Evolutionary conservation across 2,797 vertebrate species (phyloP).

Genomic region (Chromobotia macracanthus): DNA sequence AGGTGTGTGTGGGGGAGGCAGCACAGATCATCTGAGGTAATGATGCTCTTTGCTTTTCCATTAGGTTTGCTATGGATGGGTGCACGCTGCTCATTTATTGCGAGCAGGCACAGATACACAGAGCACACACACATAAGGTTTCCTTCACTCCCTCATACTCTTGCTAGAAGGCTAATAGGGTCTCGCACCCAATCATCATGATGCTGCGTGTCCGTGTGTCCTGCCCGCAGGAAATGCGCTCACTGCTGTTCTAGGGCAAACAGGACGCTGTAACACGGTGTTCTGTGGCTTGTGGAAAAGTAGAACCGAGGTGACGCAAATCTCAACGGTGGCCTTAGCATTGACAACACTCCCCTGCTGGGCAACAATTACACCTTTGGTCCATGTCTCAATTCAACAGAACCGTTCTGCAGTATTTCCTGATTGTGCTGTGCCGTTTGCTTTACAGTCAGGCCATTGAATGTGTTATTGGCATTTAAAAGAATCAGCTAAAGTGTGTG

Average conservation of each 20-base stretch:
- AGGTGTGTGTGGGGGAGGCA: slow-evolving; percentile 42
- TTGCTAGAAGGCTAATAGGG: slow-evolving; percentile 58
- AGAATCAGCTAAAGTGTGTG: neutral
- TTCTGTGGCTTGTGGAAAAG: slow-evolving; percentile 38
- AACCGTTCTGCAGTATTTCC: slow-evolving; percentile 22
- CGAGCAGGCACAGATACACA: slow-evolving; percentile 47
- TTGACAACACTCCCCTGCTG: slow-evolving; percentile 10
- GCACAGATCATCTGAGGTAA: slow-evolving; percentile 70
- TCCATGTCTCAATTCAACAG: slow-evolving; percentile 15
- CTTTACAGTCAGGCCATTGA: slow-evolving; percentile 16
- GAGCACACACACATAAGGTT: slow-evolving; percentile 47
- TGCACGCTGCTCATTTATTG: slow-evolving; percentile 66
- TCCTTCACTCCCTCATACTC: slow-evolving; percentile 28
- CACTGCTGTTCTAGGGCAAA: slow-evolving; percentile 50
- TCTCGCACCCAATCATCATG: slow-evolving; percentile 65
- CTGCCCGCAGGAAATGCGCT: slow-evolving; percentile 54
- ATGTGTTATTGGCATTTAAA: neutral
- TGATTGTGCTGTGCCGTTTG: slow-evolving; percentile 6
- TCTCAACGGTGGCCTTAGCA: neutral
- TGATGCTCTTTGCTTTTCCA: slow-evolving; percentile 78
- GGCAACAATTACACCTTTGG: slow-evolving; percentile 36
- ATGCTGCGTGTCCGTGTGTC: slow-evolving; percentile 54
- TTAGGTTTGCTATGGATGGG: slow-evolving; percentile 70
- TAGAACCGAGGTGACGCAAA: slow-evolving; percentile 39
- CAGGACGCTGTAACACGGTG: slow-evolving; percentile 44